Conservation (phyloP, 2,113 vertebrate genomes). For the Natator depressus region DNA sequence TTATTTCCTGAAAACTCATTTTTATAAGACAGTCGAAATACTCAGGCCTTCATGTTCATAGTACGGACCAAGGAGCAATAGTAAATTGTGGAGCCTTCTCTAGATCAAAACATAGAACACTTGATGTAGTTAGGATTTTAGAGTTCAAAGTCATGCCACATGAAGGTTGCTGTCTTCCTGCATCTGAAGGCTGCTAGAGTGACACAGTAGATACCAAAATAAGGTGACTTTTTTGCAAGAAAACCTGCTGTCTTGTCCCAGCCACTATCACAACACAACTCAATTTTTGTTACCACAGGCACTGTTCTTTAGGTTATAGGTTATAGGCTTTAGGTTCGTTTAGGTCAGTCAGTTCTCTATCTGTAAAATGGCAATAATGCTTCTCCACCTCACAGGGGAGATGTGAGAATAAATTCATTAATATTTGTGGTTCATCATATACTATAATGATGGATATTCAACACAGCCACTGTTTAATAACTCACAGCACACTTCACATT, state of each 20-base stretch:
- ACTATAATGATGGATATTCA: constrained; percentile 70
- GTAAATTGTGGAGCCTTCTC: not conserved
- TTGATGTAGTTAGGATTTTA: not conserved
- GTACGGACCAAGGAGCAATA: not conserved
- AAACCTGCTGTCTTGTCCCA: not conserved
- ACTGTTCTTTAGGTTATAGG: not conserved
- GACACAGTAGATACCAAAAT: fast-evolving
- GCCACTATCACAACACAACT: not conserved
- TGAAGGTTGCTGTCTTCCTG: not conserved
- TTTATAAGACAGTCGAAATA: constrained; percentile 31
- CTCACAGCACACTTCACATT: constrained; percentile 53
- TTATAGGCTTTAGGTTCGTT: too few relatives aligned
- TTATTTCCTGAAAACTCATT: constrained; percentile 9
- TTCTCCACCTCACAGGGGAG: not conserved
- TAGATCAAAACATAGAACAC: not conserved
- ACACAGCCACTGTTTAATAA: constrained; percentile 56
- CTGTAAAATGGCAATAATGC: constrained; percentile 18
- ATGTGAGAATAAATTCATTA: constrained; percentile 63
- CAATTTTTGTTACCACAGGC: not conserved
- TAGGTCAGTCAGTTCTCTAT: constrained; percentile 17
- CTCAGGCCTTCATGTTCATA: fast-evolving
- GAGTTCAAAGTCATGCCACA: not conserved
- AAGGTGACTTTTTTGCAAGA: not conserved
- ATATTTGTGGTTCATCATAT: constrained; percentile 66
- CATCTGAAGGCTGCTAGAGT: fast-evolving